Evolutionary conservation across 1,140 invertebrate genomes (phyloP), one percentile per base, ranked within the genome.

Genomic region (Macrocentrus cingulum): DNA sequence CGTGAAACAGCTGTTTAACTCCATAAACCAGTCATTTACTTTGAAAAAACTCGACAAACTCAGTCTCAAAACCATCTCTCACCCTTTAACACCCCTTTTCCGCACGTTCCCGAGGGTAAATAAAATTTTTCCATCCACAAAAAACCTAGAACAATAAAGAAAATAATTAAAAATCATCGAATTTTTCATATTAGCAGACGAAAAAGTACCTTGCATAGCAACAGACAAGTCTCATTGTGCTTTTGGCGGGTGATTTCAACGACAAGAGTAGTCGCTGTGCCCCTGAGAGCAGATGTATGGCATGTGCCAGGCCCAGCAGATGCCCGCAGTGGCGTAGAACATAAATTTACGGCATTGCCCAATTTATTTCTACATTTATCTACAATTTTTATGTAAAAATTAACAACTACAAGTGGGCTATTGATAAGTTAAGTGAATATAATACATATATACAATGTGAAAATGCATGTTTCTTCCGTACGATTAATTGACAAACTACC

Each of bases 301-400:
- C 76, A 78, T 78, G 76, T 78, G 76, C 75, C 74, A 70, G 71
- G 68, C 74, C 8, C 36, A 39, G 8, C 76, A 78, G 76, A 78
- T 78, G 76, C 74, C 73, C 71, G n/a, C 74, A 74, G 68, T 71
- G 74, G 71, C 73, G 74, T 75, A 69, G 72, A 68, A 58, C 1
- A 5, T 13, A 7, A 46, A 19, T 19, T 46, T 46, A 22, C 4
- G 16, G 20, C 23, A 48, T 19, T 19, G 13, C 9, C 29, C 20
- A 11, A 18, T 45, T 45, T 20, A 48, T 19, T 8, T 20, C 11
- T 37, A 13, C 22, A 7, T 19, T 69, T 75, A 75, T 74, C 67
- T 75, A 75, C 73, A 75, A 69, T 66, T 75, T 74, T 67, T 65
- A 69, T 67, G 65, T 73, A 77, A 73, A 75, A 77, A 69, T 75